Evolutionary conservation across 2,888 invertebrate species (phyloP).

Genomic region (Ashinkailepas kermadecensis): DNA sequence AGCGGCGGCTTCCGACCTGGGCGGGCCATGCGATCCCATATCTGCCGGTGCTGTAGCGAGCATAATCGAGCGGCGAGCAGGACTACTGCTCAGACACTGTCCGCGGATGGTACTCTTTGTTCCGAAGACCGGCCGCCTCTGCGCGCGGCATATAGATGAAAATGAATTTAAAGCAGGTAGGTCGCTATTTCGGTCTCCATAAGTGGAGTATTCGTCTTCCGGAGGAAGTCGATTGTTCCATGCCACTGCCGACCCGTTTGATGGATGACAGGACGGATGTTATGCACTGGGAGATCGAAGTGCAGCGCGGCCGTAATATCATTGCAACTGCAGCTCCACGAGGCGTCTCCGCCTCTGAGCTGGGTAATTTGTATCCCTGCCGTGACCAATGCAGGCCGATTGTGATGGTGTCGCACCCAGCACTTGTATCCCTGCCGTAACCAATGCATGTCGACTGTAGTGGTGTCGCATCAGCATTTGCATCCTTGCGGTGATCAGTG

Average conservation of each 20-base stretch:
- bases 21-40: too few relatives aligned
- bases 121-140: neutral
- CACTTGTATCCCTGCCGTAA: too few relatives aligned
- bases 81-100: neutral
- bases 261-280: neutral
- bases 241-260: neutral
- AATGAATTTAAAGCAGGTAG: slow-evolving; percentile 14
- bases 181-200: neutral
- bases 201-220: neutral
- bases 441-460: too few relatives aligned
- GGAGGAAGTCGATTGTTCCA: neutral
- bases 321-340: neutral
- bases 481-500: too few relatives aligned
- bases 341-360: too few relatives aligned
- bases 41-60: too few relatives aligned
- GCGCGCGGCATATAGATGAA: neutral
- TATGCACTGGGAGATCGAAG: neutral
- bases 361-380: too few relatives aligned
- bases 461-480: too few relatives aligned
- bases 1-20: too few relatives aligned
- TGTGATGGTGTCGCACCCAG: too few relatives aligned
- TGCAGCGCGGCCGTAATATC: neutral
- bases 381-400: too few relatives aligned
- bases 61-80: too few relatives aligned
- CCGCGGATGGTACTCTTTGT: neutral